Base-by-base conservation (phyloP, 2,888 invertebrate genomes). In the Volucella bombylans region DNA sequence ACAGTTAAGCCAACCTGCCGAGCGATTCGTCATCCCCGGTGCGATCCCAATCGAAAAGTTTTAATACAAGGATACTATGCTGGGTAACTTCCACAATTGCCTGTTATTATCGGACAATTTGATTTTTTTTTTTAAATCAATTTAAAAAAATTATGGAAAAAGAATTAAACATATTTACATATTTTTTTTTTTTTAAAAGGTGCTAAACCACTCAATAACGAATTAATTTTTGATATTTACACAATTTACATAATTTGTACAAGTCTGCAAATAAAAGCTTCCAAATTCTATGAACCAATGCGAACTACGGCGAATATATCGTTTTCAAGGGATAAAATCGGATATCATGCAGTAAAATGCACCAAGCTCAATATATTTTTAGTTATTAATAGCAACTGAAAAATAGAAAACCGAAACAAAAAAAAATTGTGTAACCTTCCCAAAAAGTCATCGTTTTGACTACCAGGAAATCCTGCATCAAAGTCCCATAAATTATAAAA, bases 21-120 rank as follows among this genome's bases (percentile, higher is more conserved):
- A 98, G 95, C 89, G 95, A 95, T 93, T 98, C 98, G 93, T 98
- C 98, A 91, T 95, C 95, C 91, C 95, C 96, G 88, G 96, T 95
- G 90, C 96, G 95, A 94, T 98, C 98, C 95, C 97, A 96, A 94
- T 98, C 98, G 94, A 94, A 97, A 89, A 98, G 94, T 91, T 93
- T 93, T 90, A 96, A 93, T 90, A 92, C 92, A 90, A 95, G 92
- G 89, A 94, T 91, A 88, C 92, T 91, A 87, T 92, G 92, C 87
- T 92, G 92, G 83, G 92, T 90, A 87, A 92, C 92, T 90, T 94
- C 94, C 93, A 94, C 93, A 92, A 93, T 91, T 90, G 93, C 94
- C 94, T 94, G 92, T 89, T 50, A 57, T 74, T 68, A 55, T 67
- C 59, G 69, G 45, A 81, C 68, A 49, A 73, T 55, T 43, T 52